Base-by-base conservation (phyloP, 2,888 invertebrate genomes). In the Tenodera sinensis region DNA sequence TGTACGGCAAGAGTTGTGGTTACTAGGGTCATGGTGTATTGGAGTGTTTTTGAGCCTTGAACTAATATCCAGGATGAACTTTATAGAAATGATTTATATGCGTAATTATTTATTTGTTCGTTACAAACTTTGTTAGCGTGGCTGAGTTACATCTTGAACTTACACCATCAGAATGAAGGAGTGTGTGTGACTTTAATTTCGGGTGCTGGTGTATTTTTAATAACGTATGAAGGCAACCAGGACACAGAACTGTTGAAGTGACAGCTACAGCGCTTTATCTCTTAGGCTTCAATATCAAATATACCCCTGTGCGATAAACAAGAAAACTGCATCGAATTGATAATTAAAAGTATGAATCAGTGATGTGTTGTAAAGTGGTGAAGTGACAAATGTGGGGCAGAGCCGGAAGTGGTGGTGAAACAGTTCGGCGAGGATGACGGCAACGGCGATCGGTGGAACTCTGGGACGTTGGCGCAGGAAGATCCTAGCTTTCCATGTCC, bases 401-500 rank as follows among this genome's bases (percentile, higher is more conserved):
- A 14, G 20, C 20, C 8, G 25, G 54, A 20, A 20, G 54, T 71
- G 20, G 54, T 6, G 54, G 54, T 71, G 54, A 71, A 71, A 20
- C 20, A 71, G 54, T 71, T 71, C 54, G 54, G 20, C 20, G 54
- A 71, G 54, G 54, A 87, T 87, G 87, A 83, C 87, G 1, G 83
- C 87, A 25, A 87, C 87, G 14, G 88, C 82, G 14, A 84, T 88
- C n/a, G 88, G 88, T 20, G 85, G 85, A n/a, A 81, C 88, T 3
- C 42, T 88, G n/a, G 85, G 81, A 28, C 88, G 88, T 84, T 88
- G 88, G 88, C 83, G 85, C 28, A 84, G 88, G 81, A 88, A 88
- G 82, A 84, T 88, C 34, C 88, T 88, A 12, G 85, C 88, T 34
- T 82, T 88, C 28, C 88, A 81, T 84, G 84, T 81, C 85, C 25